Conservation (phyloP, 2,113 vertebrate genomes). For the Dromaius novaehollandiae region DNA sequence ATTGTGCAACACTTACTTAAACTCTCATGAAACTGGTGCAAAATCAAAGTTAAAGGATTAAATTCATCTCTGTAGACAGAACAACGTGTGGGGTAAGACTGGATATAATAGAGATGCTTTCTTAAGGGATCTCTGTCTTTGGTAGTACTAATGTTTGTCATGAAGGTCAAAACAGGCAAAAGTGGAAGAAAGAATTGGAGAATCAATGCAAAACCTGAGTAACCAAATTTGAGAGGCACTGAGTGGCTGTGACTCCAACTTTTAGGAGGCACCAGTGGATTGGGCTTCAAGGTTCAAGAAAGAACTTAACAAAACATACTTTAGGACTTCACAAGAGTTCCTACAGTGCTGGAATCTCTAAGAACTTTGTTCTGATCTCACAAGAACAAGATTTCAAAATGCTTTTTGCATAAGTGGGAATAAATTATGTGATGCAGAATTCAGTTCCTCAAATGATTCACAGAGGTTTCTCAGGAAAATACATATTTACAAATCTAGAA, state of each 20-base stretch:
- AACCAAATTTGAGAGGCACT: background rate
- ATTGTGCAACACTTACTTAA: background rate
- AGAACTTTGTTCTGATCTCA: background rate
- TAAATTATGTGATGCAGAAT: background rate
- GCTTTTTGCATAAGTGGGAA: background rate
- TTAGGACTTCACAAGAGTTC: background rate
- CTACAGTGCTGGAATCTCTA: background rate
- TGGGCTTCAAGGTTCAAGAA: background rate
- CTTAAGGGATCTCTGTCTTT: background rate
- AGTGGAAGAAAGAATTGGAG: background rate
- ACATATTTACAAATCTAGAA: background rate
- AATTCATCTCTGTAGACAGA: background rate
- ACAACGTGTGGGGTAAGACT: background rate
- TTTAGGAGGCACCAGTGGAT: background rate
- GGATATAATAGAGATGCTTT: background rate
- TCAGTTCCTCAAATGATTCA: background rate
- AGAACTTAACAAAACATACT: background rate
- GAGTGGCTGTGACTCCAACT: background rate
- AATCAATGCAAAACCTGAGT: background rate
- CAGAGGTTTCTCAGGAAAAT: background rate
- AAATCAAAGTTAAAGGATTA: background rate
- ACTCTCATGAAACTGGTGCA: background rate
- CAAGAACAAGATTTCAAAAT: background rate
- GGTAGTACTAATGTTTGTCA: background rate
- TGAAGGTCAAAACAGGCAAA: background rate